Evolutionary conservation across 2,113 vertebrate species (phyloP).

Genomic region (Condylura cristata): DNA sequence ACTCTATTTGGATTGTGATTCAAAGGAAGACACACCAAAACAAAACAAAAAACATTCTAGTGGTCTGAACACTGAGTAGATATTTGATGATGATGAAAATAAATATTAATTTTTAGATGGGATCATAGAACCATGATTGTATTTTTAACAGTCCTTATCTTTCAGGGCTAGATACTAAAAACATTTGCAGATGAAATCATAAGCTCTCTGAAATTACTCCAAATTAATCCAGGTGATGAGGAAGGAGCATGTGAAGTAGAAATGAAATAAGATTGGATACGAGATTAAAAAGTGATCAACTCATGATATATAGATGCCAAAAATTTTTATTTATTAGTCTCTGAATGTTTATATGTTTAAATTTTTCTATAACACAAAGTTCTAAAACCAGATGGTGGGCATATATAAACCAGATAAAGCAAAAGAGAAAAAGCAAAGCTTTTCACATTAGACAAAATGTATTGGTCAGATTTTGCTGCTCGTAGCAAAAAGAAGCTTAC

Average conservation of each 20-base stretch:
- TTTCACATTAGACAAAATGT: background rate
- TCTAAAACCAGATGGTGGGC: background rate
- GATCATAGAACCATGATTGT: background rate
- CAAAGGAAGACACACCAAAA: background rate
- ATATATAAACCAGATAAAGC: background rate
- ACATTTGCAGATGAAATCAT: background rate
- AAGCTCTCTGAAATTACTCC: background rate
- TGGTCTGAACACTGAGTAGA: background rate
- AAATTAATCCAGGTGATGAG: background rate
- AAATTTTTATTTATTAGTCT: background rate
- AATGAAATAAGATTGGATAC: background rate
- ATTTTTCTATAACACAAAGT: background rate
- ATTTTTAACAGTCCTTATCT: background rate
- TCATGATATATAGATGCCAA: background rate
- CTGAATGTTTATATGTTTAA: background rate
- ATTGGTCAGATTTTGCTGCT: background rate
- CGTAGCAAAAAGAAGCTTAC: background rate
- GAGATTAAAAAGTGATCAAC: background rate
- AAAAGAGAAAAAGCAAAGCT: background rate
- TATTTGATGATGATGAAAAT: background rate
- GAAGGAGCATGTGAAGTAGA: background rate
- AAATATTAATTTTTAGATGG: background rate
- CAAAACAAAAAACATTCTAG: background rate
- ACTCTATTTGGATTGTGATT: background rate
- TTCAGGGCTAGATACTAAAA: background rate